These are phyloP conservation scores for Rhizoglyphus robini DNA, from an alignment of 1,140 invertebrate species.

Conservation along the genomic window DNA sequence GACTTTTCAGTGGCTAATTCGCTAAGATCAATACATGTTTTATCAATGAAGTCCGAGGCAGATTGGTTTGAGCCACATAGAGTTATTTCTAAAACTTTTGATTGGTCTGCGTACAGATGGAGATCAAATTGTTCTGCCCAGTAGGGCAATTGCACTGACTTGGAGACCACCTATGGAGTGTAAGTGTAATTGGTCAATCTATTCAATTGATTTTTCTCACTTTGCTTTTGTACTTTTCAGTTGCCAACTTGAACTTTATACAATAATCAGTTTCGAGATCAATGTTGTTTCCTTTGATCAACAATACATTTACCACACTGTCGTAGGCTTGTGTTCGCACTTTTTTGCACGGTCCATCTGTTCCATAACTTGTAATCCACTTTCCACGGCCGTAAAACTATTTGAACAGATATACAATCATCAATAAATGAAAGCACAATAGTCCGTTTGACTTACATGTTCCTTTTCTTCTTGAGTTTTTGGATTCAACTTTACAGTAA, in stretches of 20 bases:
- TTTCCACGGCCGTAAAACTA: conserved; percentile 42
- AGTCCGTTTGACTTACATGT: conserved; percentile 46
- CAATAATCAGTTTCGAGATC: conserved; percentile 84
- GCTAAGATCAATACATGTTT: conserved; percentile 69
- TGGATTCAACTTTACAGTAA: conserved; percentile 67
- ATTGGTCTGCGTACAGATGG: conserved; percentile 79
- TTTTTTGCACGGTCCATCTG: conserved; percentile 37
- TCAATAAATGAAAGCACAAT: conserved; percentile 12
- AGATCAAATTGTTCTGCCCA: conserved; percentile 97
- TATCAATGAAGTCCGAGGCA: conserved; percentile 59
- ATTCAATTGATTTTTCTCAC: conserved; percentile 37
- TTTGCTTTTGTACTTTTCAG: conserved; percentile 96
- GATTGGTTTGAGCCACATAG: conserved; percentile 58
- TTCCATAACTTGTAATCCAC: conserved; percentile 16
- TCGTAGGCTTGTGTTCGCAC: conserved; percentile 86
- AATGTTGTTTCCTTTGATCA: conserved; percentile 85
- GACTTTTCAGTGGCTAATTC: conserved; percentile 74
- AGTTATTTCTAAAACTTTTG: conserved; percentile 70
- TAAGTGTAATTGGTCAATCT: background rate
- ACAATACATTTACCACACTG: conserved; percentile 83
- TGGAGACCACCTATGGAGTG: conserved; percentile 37
- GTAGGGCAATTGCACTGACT: conserved; percentile 57
- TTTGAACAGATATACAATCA: conserved; percentile 15
- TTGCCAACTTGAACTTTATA: conserved; percentile 91
- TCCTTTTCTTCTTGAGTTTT: conserved; percentile 85